Percentiles rank a stretch among this genome's conserved stretches.
phyloP scores from a whole-genome alignment of 2,113 vertebrate species.

The Chaetops frenatus region DNA sequence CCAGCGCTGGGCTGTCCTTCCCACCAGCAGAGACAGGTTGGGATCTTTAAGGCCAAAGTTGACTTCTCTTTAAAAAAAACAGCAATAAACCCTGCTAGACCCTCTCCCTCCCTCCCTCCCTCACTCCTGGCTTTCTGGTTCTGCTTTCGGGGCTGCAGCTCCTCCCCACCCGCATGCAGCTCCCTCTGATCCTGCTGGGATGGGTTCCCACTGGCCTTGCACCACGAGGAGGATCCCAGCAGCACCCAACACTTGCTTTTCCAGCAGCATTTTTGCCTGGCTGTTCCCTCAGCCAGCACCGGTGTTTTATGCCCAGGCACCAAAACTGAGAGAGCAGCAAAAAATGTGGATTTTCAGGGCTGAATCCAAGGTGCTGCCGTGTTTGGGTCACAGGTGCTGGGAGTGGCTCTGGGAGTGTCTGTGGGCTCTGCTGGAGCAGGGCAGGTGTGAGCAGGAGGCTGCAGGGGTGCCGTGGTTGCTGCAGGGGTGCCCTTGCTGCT shows the following conservation, averaged over 20 bases:
- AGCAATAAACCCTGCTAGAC: background rate
- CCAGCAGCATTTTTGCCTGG: background rate
- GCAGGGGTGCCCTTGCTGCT: background rate
- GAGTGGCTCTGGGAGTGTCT: background rate
- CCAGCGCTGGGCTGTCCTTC: background rate
- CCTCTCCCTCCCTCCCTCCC: background rate
- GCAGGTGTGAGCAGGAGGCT: background rate
- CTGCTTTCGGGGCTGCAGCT: background rate
- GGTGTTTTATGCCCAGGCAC: background rate
- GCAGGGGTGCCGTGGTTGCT: background rate
- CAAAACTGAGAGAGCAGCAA: accelerated
- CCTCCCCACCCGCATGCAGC: background rate
- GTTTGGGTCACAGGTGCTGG: background rate
- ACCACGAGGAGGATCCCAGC: background rate
- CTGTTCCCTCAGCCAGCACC: accelerated
- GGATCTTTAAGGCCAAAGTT: background rate
- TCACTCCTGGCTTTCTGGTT: background rate
- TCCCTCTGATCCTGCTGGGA: background rate
- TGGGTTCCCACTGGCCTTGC: accelerated
- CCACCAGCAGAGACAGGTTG: background rate
- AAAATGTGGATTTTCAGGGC: background rate
- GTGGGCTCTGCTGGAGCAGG: background rate
- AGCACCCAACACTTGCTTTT: background rate
- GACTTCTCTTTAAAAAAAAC: background rate
- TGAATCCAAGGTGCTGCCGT: background rate